A percentile compares a stretch with the other conserved stretches of the same genome.
Conservation (phyloP, 1,140 invertebrate species). For the Phortica variegata region DNA sequence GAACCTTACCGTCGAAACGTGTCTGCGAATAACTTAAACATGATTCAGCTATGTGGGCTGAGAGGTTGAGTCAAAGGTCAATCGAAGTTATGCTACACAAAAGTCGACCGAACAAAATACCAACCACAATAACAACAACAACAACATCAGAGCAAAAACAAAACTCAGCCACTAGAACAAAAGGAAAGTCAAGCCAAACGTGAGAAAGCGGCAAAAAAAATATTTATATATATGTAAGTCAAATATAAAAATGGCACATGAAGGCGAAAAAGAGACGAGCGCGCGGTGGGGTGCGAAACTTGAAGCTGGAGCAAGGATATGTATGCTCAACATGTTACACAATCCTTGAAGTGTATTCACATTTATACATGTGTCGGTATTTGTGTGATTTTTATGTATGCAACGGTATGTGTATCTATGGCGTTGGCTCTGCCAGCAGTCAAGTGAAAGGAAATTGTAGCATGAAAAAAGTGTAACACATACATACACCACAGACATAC, state of each 20-base stretch:
- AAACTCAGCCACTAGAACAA: constrained; percentile 12
- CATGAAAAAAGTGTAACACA: no score
- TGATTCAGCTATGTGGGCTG: not conserved
- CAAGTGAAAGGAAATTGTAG: constrained; percentile 54
- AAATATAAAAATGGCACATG: no score
- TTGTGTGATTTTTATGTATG: not conserved
- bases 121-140: constrained; percentile 14
- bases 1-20: constrained; percentile 20
- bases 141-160: constrained; percentile 34
- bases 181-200: constrained; percentile 44
- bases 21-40: constrained; percentile 44
- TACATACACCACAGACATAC: no score
- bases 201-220: constrained; percentile 46
- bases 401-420: constrained; percentile 10
- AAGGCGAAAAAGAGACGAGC: no score
- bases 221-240: constrained; percentile 11
- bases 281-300: no score
- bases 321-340: constrained; percentile 35
- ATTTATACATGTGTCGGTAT: no score
- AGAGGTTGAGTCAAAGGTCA: constrained; percentile 39
- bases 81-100: constrained; percentile 42
- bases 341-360: constrained; percentile 45
- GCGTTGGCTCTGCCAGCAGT: constrained; percentile 39
- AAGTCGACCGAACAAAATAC: not conserved
- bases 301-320: constrained; percentile 12